Percentiles rank a stretch among this genome's conserved stretches.
phyloP scores from a whole-genome alignment of 2,113 vertebrate species.

The Nerophis lumbriciformis region DNA sequence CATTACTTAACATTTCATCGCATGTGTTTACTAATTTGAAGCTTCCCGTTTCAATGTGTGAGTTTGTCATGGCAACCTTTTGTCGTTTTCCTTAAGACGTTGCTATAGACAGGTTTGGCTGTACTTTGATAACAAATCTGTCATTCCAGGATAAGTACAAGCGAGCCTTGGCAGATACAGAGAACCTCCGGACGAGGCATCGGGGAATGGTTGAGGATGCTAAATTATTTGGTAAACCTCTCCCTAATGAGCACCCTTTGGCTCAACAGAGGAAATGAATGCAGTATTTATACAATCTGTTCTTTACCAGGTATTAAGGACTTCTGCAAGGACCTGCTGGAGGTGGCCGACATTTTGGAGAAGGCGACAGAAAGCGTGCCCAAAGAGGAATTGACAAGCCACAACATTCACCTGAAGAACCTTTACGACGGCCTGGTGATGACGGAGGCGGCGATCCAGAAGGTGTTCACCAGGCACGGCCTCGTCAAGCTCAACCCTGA shows the following conservation, averaged over 20 bases:
- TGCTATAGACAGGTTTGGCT: too few species aligned
- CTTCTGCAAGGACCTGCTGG: conserved; percentile 95
- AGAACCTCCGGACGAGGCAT: conserved; percentile 88
- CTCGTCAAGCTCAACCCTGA: conserved; percentile 83
- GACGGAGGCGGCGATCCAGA: conserved; percentile 92
- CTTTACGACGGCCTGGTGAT: conserved; percentile 92
- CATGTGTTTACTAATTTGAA: too few species aligned
- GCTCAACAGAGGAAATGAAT: background rate
- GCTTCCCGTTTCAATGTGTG: too few species aligned
- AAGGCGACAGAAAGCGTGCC: conserved; percentile 93
- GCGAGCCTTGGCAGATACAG: conserved; percentile 89
- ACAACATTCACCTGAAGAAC: conserved; percentile 92
- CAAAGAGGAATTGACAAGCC: conserved; percentile 78
- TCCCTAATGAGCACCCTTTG: background rate
- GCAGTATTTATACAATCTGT: background rate
- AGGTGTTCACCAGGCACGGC: conserved; percentile 92
- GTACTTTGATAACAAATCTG: background rate
- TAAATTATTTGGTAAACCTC: conserved; percentile 83
- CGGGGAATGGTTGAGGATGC: conserved; percentile 91
- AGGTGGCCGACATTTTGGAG: conserved; percentile 94
- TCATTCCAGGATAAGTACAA: conserved; percentile 88
- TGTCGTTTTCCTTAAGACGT: too few species aligned
- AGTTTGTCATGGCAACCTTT: too few species aligned
- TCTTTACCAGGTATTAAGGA: conserved; percentile 83
- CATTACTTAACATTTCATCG: too few species aligned